Conservation (phyloP, 2,113 vertebrate genomes). For the Chrysochloris asiatica region DNA sequence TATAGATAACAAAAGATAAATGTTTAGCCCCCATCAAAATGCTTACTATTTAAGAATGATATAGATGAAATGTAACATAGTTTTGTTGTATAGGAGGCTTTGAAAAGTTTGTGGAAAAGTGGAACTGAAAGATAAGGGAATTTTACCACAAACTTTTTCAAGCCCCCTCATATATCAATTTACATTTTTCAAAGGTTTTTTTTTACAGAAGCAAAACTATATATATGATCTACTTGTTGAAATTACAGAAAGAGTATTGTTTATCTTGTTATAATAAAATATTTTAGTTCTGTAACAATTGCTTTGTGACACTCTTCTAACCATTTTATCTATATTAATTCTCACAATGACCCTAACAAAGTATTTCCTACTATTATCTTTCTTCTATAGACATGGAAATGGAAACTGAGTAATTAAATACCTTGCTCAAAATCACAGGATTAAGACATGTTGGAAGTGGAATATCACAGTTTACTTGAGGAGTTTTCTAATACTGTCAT, state of each 20-base stretch:
- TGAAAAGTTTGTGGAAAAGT: too few species aligned
- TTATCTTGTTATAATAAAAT: background rate
- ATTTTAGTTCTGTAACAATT: background rate
- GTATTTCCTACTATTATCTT: background rate
- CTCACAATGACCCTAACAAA: background rate
- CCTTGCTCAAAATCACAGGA: background rate
- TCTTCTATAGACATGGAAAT: background rate
- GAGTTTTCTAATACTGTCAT: background rate
- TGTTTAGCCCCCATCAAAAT: background rate
- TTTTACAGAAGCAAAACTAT: background rate
- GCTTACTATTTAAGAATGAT: background rate
- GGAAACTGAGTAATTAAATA: background rate
- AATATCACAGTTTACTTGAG: background rate
- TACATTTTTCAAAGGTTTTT: background rate
- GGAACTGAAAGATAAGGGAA: too few species aligned
- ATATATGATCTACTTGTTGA: background rate
- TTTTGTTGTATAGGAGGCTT: background rate
- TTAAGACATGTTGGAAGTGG: background rate
- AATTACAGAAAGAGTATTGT: background rate
- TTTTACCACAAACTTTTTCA: too few species aligned
- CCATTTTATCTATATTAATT: background rate
- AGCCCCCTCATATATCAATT: too few species aligned
- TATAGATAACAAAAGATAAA: conserved; percentile 36
- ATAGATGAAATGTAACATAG: background rate
- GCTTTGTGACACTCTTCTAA: background rate